Evolutionary conservation across 1,140 invertebrate genomes (phyloP), one percentile per base, ranked within the genome.

Genomic region (Drosophila watanabei): DNA sequence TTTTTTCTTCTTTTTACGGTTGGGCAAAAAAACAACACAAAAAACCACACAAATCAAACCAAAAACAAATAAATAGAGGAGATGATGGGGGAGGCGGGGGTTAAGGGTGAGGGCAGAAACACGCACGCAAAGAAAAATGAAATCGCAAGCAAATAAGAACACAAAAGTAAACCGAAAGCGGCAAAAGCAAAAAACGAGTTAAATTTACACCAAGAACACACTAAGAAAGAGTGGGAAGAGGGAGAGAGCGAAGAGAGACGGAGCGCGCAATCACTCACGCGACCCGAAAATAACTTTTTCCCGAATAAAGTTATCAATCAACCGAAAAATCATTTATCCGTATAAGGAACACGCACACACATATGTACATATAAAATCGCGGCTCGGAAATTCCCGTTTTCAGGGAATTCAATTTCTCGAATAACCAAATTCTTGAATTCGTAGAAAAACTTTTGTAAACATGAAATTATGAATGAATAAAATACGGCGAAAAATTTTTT

Each of bases 101-200:
- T 28, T 48, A 37, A 35, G 33, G 41, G 18, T 43, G 16, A 32
- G 37, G 20, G 72, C 35, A 24, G 41, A 77, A 77, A 46, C 54
- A 70, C 43, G 51, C 59, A 84, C 48, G 37, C 64, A 64, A 71
- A 69, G 48, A 73, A 83, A 83, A 78, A 84, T 61, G 54, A 84
- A 87, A 75, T 80, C 80, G 82, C 80, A 77, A 73, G 76, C 80
- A 84, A 88, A 87, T 78, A 88, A 88, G 77, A 80, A 84, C 65
- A 76, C 59, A 70, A 57, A 72, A 76, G 58, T 41, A 71, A 69
- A 75, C 48, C 63, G 63, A 82, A 73, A 70, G 62, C 28, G 52
- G 68, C 59, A 71, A 81, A 81, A 75, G 56, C 65, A 41, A 84
- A 65, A 70, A 88, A 84, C 78, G 59, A 88, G 84, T 88, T 89